Evolutionary conservation across 2,888 invertebrate genomes (phyloP), one percentile per base, ranked within the genome.

Genomic region (Ornithoptera alexandrae): DNA sequence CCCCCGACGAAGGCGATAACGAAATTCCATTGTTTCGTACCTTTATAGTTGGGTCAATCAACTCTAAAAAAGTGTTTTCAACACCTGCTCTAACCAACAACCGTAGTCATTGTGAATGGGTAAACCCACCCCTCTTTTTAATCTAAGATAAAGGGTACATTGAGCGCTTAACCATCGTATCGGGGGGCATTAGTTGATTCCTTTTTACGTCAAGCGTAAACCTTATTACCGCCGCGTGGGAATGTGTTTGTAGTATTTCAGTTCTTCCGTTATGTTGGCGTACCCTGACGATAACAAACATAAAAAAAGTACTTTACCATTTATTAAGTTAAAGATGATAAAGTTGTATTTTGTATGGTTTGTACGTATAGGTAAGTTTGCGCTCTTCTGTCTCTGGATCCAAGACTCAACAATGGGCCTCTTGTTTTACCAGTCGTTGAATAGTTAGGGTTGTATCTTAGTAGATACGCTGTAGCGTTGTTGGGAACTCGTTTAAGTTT

Each of bases 141-240:
- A 91, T 91, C 91, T 90, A 82, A 90, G 90, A 90, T 91, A 91
- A 90, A 90, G 88, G 87, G 85, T 88, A 87, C 87, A 90, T 90
- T 88, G 90, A 90, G 88, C 88, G 83, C 88, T 87, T 88, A 89
- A 88, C 87, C 85, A 82, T 86, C 86, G 80, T 81, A 84, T 84
- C 84, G 83, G 77, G 77, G 74, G 76, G 70, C 72, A 75, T 76
- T 83, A 77, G 80, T 76, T 53, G 72, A 75, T 73, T 7, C 6
- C 63, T 67, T 15, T 62, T 56, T 74, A 57, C 76, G 66, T 24
- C n/a, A n/a, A 68, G 46, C n/a, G 46, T 61, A 70, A 65, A 39
- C 72, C 70, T 68, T 72, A 74, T 70, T 24, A 1, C 63, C 39
- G 68, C 1, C 8, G 18, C 15, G 42, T 71, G 70, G 8, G 56